phyloP scores from a whole-genome alignment of 2,113 vertebrate genomes.

The Pseudolaguvia tuberculata region DNA sequence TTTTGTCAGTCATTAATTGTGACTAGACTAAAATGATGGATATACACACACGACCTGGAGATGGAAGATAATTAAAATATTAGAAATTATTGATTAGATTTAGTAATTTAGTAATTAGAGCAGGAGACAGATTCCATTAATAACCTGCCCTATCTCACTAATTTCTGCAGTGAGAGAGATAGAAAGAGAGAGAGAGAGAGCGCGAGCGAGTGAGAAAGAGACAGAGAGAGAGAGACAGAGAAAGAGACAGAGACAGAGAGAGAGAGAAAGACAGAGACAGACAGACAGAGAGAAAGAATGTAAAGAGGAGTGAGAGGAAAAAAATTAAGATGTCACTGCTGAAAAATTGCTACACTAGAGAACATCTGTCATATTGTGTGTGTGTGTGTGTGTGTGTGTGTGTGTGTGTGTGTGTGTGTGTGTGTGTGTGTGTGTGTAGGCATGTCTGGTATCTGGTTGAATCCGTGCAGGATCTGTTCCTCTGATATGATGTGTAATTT shows the following conservation, averaged over 20 bases:
- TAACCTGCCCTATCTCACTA: not conserved
- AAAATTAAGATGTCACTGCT: constrained; percentile 32
- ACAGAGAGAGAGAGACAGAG: no score
- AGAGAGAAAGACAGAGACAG: no score
- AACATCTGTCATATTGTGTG: constrained; percentile 23
- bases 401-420: constrained; percentile 26
- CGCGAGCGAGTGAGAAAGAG: not conserved
- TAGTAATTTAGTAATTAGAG: not conserved
- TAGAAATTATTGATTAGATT: not conserved
- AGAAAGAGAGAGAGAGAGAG: not conserved
- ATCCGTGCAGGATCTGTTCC: not conserved
- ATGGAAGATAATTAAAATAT: constrained; percentile 16
- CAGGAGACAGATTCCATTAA: constrained; percentile 19
- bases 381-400: constrained; percentile 14
- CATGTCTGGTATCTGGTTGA: not conserved
- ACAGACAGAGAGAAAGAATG: not conserved
- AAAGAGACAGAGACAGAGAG: no score
- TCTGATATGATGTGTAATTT: no score
- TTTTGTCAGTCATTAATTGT: not conserved
- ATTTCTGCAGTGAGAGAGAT: not conserved
- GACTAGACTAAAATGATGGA: constrained; percentile 1
- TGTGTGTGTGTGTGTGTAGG: constrained; percentile 1
- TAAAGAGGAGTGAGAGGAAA: not conserved
- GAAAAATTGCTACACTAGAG: constrained; percentile 21
- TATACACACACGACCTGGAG: not conserved